Evolutionary conservation across 2,797 vertebrate species (phyloP).

Genomic region (Rallus crepitans): DNA sequence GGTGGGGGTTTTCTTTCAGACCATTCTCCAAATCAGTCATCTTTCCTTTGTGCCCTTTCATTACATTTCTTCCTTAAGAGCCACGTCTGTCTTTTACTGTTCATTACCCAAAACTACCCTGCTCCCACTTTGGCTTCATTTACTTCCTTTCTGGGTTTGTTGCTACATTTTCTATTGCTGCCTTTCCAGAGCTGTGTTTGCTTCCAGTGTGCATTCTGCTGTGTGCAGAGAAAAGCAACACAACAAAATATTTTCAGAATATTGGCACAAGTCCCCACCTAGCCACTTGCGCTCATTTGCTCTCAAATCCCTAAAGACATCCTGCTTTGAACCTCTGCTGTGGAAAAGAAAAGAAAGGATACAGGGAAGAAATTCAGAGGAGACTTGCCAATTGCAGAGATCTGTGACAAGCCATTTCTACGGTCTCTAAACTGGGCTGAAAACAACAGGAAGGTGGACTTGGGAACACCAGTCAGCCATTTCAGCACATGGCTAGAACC

Average conservation of each 20-base stretch:
- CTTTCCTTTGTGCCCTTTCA: constrained; percentile 37
- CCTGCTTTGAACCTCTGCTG: constrained; percentile 51
- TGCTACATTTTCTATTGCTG: constrained; percentile 55
- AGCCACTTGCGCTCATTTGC: constrained; percentile 34
- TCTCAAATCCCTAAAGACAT: constrained; percentile 43
- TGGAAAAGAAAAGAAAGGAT: constrained; percentile 21
- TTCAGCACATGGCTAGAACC: neutral
- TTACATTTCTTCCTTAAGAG: constrained; percentile 44
- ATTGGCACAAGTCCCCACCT: constrained; percentile 15
- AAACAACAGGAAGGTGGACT: constrained; percentile 47
- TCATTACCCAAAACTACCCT: constrained; percentile 50
- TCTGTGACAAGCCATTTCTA: neutral
- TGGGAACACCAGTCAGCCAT: neutral
- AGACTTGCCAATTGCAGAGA: constrained; percentile 12
- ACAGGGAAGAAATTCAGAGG: constrained; percentile 10
- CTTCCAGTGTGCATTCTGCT: constrained; percentile 42
- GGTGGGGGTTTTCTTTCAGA: neutral
- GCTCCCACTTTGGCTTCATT: constrained; percentile 35
- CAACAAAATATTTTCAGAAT: constrained; percentile 53
- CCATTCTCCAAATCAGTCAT: constrained; percentile 34
- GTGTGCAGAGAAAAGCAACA: constrained; percentile 40
- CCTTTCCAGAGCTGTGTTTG: constrained; percentile 51
- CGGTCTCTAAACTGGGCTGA: neutral
- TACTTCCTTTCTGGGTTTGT: constrained; percentile 68
- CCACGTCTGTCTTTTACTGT: constrained; percentile 43